Base-by-base conservation (phyloP, 1,140 invertebrate genomes). In the Centruroides sculpturatus region DNA sequence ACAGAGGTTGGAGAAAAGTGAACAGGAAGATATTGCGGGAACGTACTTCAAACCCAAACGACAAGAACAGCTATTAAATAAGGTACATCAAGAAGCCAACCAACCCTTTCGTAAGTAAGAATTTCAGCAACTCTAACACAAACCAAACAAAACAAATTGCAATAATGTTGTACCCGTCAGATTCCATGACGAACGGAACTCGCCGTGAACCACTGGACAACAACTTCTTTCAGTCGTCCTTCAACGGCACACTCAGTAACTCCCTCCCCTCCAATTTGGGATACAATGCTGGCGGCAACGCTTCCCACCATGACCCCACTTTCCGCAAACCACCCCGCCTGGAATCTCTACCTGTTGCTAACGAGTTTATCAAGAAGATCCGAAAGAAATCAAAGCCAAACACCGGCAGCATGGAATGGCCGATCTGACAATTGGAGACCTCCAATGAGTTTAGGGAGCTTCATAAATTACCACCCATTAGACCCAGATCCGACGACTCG, bases 21-120 rank as follows among this genome's bases (percentile, higher is more conserved):
- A 80, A 48, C 73, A 77, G 48, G 79, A 85, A 64, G 80, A 85
- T 65, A 77, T 85, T 48, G 80, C 82, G n/a, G 79, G 78, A 3
- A 83, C 78, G 66, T 87, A 86, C 70, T 86, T 87, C 68, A 82
- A 83, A 70, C 82, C 82, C 4, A 81, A 79, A 71, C 67, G 83
- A 66, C 79, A 82, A 12, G 76, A 77, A 10, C 79, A 83, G 68
- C 65, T 82, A 11, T 69, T 85, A 10, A 76, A 76, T 59, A 76
- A 76, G 66, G 75, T 75, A 9, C 73, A 76, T 66, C 41, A 41
- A 41, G 41, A 41, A 41, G 41, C 41, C 8, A 41, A 41, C 8
- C 41, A 41, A 41, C 41, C 41, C 5, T 41, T 41, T 8, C 41
- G 41, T 41, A 41, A 6, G 41, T 41, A 41, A 6, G 3, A 41